Conservation (phyloP, 2,113 vertebrate genomes). For the Picathartes gymnocephalus region DNA sequence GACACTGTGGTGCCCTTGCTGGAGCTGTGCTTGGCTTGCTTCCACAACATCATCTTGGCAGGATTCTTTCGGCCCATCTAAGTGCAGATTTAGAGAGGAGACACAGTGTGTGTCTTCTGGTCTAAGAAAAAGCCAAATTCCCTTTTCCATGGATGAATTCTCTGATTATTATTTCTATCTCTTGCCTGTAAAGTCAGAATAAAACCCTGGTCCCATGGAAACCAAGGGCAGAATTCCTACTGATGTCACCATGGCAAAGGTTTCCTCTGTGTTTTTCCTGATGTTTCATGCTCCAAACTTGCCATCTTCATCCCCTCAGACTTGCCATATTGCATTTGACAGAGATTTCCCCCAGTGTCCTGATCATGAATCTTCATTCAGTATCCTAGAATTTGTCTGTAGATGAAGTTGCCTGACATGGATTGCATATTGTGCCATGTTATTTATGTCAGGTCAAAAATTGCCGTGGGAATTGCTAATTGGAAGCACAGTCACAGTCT, state of each 20-base stretch:
- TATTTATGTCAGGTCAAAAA: slow-evolving; percentile 21
- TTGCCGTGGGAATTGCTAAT: neutral
- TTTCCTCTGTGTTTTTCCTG: neutral
- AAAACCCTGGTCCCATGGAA: neutral
- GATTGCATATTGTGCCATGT: neutral
- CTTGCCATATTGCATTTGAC: neutral
- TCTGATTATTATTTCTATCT: neutral
- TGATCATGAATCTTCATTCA: neutral
- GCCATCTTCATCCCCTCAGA: neutral
- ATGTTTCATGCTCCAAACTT: neutral
- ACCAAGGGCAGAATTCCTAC: neutral
- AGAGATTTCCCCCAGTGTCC: neutral
- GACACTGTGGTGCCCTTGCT: rapidly evolving
- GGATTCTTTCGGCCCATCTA: neutral
- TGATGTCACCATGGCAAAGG: neutral
- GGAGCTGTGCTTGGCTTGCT: neutral
- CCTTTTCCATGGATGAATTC: neutral
- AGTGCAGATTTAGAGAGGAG: neutral
- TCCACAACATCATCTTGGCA: neutral
- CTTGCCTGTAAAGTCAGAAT: neutral
- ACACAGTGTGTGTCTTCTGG: neutral
- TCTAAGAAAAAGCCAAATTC: neutral
- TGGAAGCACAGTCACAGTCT: neutral
- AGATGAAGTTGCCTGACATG: neutral
- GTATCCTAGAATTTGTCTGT: neutral